phyloP scores from a whole-genome alignment of 2,888 invertebrate species.

The Heliconius ismenius region DNA sequence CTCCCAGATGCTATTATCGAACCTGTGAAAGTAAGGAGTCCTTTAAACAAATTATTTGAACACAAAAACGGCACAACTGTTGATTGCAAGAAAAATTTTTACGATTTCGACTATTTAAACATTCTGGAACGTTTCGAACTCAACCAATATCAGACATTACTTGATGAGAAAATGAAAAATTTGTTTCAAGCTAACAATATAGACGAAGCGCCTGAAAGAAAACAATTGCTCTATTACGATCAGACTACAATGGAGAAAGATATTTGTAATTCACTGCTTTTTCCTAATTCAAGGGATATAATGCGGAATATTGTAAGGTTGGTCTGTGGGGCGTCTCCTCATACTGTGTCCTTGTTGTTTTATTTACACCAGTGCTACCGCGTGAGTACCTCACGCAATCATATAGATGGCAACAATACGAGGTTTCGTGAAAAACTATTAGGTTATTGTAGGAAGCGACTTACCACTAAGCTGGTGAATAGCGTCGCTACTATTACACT shows the following conservation, averaged over 20 bases:
- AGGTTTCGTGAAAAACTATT: conserved; percentile 69
- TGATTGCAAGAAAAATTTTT: conserved; percentile 56
- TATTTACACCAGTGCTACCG: conserved; percentile 74
- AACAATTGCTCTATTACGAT: conserved; percentile 62
- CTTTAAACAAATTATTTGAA: conserved; percentile 66
- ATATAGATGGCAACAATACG: conserved; percentile 66
- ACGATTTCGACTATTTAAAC: conserved; percentile 66
- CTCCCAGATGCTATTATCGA: conserved; percentile 61
- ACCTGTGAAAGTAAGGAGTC: conserved; percentile 50
- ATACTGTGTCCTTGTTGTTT: conserved; percentile 69
- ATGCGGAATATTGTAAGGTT: conserved; percentile 69
- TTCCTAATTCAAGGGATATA: conserved; percentile 65
- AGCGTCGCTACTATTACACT: conserved; percentile 67
- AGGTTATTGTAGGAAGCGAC: conserved; percentile 64
- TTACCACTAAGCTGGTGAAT: conserved; percentile 60
- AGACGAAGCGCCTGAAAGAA: conserved; percentile 49
- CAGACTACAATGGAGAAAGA: conserved; percentile 70
- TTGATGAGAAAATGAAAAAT: conserved; percentile 62
- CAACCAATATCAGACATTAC: conserved; percentile 65
- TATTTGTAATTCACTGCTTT: conserved; percentile 62
- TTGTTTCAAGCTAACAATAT: conserved; percentile 58
- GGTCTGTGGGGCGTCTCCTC: conserved; percentile 66
- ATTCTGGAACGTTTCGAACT: conserved; percentile 69
- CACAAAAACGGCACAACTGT: conserved; percentile 61
- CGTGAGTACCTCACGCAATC: conserved; percentile 62